Base-by-base conservation (phyloP, 2,888 invertebrate genomes). In the Bembecia ichneumoniformis region DNA sequence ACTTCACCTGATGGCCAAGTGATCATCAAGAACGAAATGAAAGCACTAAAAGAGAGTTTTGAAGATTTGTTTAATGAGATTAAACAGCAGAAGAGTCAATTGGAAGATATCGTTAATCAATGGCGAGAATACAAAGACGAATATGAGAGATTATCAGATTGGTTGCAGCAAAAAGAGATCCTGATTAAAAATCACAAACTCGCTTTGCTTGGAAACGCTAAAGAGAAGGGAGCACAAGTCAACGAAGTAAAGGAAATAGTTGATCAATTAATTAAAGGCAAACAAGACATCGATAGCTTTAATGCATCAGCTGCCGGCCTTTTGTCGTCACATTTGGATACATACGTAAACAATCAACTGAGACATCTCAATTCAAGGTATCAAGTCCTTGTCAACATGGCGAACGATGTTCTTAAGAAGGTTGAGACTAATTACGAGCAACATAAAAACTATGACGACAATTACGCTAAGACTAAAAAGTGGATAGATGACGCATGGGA, bases 121-220 rank as follows among this genome's bases (percentile, higher is more conserved):
- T 95, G 96, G 94, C 90, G 95, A 50, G 94, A 96, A 54, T 97
- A 95, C 80, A 96, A 96, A 76, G 96, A 96, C 67, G 96, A 97
- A 76, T 96, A 95, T 67, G 96, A 97, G 72, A 90, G 95, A 53
- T 81, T 97, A 13, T 95, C 95, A 48, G 96, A 97, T 73, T 97
- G 96, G 96, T 77, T 97, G 34, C 96, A 96, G 66, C 96, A 96
- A 74, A 95, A 95, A 65, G 96, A 96, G 63, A 95, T 96, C 62
- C 89, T 96, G 7, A 93, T 96, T 10, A 96, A 97, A 72, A 95
- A 95, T 51, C 95, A 96, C 63, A 97, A 97, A 76, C 90, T 95
- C 17, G 93, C 94, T 16, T 82, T 96, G 10, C 89, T 94, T 17
- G 91, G 95, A 2, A 94, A 92, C 50, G 87, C 95, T 1, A 89